Evolutionary conservation across 2,797 vertebrate species (phyloP), one percentile per base, ranked within the genome.

Genomic region (Molossus molossus): DNA sequence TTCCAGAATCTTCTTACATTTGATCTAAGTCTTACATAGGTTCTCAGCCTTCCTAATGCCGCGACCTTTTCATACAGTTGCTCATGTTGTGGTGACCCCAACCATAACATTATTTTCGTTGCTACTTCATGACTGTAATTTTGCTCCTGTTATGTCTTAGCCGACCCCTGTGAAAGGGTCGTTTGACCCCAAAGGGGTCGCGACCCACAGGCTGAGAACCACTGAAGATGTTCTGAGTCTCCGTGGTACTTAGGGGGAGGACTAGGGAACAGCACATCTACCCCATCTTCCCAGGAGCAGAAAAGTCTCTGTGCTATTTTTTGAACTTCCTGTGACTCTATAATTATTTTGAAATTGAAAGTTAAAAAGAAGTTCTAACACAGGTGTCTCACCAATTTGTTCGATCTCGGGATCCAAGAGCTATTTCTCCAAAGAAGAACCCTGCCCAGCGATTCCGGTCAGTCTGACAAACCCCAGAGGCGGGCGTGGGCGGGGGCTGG

Each of bases 401-500:
- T 55, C n/a, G 4, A 64, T 20, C 15, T 64, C 58, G 48, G 57
- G 85, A 37, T 21, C 55, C 20, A 65, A 67, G 45, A 75, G 73
- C 23, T n/a, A n/a, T 50, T 55, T 69, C 33, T 55, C 33, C 58
- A 20, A 25, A 37, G 48, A 80, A 81, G 72, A 84, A 80, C 69
- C 4, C 8, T 23, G 9, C 10, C 33, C 15, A 0, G n/a, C 0
- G 0, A 50, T 45, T 17, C 45, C 3, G 17, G 23, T 55, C 58
- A 1, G 2, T 0, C 10, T 45, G 40, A 64, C 8, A 57, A 40
- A 60, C 1, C 14, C 55, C 57, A 15, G 45, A 55, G 87, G 48
- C n/a, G 5, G 27, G 3, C 45, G 77, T 8, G 1, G 21, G 37
- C 0, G 0, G 9, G 37, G 29, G 29, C 50, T 13, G 55, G 48